Percentiles rank a stretch among this genome's conserved stretches.
These are phyloP conservation scores for Paragorgia papillata DNA, from an alignment of 92 coral and sea anemone genomes.

Conservation along the genomic window DNA sequence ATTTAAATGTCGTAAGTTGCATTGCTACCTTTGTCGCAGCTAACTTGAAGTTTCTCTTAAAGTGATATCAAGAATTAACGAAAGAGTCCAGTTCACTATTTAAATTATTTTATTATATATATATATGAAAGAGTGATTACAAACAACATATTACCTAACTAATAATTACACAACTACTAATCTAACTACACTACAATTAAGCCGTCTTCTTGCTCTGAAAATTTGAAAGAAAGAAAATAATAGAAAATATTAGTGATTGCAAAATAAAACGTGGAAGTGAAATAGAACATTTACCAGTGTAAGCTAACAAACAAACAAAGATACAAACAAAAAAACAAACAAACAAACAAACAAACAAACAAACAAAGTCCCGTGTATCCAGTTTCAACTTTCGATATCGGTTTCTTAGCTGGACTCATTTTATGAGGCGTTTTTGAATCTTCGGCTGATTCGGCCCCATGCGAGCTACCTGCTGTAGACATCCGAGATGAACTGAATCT, in stretches of 20 bases:
- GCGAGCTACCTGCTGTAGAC: not conserved
- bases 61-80: too few relatives aligned
- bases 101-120: too few relatives aligned
- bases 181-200: too few relatives aligned
- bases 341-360: too few relatives aligned
- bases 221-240: not conserved
- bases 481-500: not conserved
- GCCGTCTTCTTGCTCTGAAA: not conserved
- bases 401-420: not conserved
- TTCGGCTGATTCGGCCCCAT: not conserved
- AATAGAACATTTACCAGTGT: not conserved
- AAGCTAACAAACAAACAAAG: not conserved
- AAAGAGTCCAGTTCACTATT: too few relatives aligned
- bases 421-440: not conserved
- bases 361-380: conserved; percentile 36
- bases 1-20: too few relatives aligned
- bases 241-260: not conserved
- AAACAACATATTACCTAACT: too few relatives aligned
- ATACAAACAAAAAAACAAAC: too few relatives aligned
- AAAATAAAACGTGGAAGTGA: not conserved
- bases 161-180: too few relatives aligned
- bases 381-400: not conserved
- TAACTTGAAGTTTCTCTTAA: too few relatives aligned
- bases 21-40: too few relatives aligned
- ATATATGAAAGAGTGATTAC: too few relatives aligned